A percentile compares a stretch with the other conserved stretches of the same genome.
These are phyloP conservation scores for Saimiri boliviensis DNA, from an alignment of 2,113 vertebrate species.

Conservation along the genomic window DNA sequence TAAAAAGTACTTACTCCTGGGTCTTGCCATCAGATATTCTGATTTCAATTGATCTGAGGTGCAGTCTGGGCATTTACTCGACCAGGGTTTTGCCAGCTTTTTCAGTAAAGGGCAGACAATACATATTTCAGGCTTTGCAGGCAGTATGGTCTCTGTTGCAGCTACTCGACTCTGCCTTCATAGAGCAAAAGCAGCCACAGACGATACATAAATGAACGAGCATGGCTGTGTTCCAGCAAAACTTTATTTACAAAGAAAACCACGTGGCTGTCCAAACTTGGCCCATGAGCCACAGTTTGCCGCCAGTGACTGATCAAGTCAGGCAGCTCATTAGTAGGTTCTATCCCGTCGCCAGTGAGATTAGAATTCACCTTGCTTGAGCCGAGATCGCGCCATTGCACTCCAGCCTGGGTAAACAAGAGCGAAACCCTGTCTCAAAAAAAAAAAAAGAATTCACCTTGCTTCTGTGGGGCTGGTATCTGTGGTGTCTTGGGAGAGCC, in stretches of 20 bases:
- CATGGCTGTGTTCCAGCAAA: background rate
- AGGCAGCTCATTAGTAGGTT: background rate
- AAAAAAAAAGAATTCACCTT: background rate
- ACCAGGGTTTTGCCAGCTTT: background rate
- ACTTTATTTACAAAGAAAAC: constrained; percentile 7
- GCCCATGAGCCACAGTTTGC: background rate
- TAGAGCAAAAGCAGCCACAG: background rate
- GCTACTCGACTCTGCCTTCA: background rate
- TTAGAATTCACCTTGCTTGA: background rate
- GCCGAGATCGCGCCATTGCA: no score
- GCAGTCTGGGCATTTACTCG: background rate
- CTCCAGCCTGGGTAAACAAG: no score
- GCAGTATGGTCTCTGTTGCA: constrained; percentile 7
- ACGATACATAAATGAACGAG: background rate
- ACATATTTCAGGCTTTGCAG: background rate
- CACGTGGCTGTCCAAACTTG: background rate
- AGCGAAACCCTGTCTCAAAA: no score
- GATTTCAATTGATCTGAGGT: background rate
- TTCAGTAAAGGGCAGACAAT: background rate
- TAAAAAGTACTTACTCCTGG: background rate
- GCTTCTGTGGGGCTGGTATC: background rate
- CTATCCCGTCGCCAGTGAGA: background rate
- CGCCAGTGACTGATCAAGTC: background rate
- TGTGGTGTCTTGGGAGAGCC: background rate
- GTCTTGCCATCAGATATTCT: background rate